phyloP scores from a whole-genome alignment of 2,888 invertebrate genomes.

The Heliothis peltigera region DNA sequence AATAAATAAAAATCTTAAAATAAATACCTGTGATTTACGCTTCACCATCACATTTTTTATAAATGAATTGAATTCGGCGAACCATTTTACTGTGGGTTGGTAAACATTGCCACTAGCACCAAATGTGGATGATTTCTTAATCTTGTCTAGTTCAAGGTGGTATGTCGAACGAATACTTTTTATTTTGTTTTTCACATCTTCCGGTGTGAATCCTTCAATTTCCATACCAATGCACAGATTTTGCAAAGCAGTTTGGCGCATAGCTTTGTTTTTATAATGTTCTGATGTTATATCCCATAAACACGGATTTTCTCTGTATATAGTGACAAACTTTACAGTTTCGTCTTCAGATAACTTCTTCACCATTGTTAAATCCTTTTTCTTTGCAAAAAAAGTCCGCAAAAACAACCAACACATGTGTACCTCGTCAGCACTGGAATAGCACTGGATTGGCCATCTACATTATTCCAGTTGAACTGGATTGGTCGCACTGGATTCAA shows the following conservation, averaged over 20 bases:
- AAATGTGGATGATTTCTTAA: constrained; percentile 52
- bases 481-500: constrained; percentile 32
- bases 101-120: constrained; percentile 30
- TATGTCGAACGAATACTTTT: constrained; percentile 56
- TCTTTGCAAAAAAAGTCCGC: constrained; percentile 32
- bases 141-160: constrained; percentile 55
- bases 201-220: constrained; percentile 48
- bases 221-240: constrained; percentile 44
- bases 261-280: constrained; percentile 56
- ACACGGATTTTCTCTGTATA: constrained; percentile 49
- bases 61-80: constrained; percentile 2
- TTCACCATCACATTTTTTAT: no score
- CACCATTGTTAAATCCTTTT: constrained; percentile 24
- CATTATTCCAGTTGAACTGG: constrained; percentile 38
- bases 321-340: constrained; percentile 27
- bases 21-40: background rate
- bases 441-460: constrained; percentile 44
- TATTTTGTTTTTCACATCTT: constrained; percentile 52
- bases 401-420: constrained; percentile 40
- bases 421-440: constrained; percentile 42
- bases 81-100: constrained; percentile 5
- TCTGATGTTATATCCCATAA: constrained; percentile 54
- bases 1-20: constrained; percentile 6
- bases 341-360: constrained; percentile 19
- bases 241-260: constrained; percentile 53